These are phyloP conservation scores for Patella caerulea DNA, from an alignment of 2,888 invertebrate species.

Conservation along the genomic window DNA sequence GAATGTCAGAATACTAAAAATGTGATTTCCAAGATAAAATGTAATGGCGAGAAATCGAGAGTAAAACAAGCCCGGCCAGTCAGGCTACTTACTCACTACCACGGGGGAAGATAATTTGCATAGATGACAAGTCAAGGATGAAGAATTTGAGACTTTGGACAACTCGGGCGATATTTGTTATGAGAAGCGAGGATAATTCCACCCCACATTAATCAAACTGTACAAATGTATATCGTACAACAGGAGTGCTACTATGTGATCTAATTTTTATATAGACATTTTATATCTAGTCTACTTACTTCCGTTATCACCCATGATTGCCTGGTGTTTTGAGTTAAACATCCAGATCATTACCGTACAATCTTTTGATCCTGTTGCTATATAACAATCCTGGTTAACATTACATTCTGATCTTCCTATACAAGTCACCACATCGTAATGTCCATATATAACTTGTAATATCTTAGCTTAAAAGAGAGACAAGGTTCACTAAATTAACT, in stretches of 20 bases:
- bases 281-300: constrained; percentile 54
- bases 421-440: constrained; percentile 98
- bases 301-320: constrained; percentile 91
- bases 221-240: no score
- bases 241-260: no score
- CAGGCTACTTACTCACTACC: no score
- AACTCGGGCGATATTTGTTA: no score
- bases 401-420: constrained; percentile 97
- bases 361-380: constrained; percentile 97
- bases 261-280: no score
- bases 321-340: constrained; percentile 88
- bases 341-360: constrained; percentile 99
- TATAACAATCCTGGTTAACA: constrained; percentile 96
- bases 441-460: constrained; percentile 98
- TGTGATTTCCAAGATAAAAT: neutral
- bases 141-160: no score
- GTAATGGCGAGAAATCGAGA: neutral
- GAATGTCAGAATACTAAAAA: no score
- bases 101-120: neutral
- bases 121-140: neutral
- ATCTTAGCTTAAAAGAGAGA: constrained; percentile 84
- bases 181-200: no score
- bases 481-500: no score
- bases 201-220: no score
- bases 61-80: neutral